Percentiles rank a stretch among this genome's conserved stretches.
Evolutionary conservation across 2,888 invertebrate species (phyloP).

Genomic region (Cheilosia vernalis): DNA sequence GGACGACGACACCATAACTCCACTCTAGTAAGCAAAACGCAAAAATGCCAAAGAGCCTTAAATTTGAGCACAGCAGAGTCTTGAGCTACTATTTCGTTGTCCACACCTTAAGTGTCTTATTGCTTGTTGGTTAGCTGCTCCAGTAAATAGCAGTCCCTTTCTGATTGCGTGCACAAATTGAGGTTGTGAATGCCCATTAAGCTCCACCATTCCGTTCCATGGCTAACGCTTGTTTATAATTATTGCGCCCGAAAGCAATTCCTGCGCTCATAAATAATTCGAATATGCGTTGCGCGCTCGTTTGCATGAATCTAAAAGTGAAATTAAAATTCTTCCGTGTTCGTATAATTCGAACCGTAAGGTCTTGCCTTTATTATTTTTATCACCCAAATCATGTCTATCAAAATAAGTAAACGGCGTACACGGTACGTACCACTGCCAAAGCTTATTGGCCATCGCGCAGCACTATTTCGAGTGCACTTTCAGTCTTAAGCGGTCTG

Average conservation of each 20-base stretch:
- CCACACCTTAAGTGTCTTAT: not conserved
- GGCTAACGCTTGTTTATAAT: slow-evolving; percentile 8
- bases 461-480: slow-evolving; percentile 57
- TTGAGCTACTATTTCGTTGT: not conserved
- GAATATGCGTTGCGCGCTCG: slow-evolving; percentile 29
- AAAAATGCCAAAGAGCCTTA: not conserved
- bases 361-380: slow-evolving; percentile 61
- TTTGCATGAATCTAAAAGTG: slow-evolving; percentile 69
- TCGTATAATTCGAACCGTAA: slow-evolving; percentile 49
- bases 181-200: slow-evolving; percentile 11
- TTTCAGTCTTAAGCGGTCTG: slow-evolving; percentile 60
- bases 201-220: not conserved
- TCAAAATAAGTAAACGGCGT: slow-evolving; percentile 33
- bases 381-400: slow-evolving; percentile 54
- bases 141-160: not conserved
- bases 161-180: not conserved
- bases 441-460: slow-evolving; percentile 8
- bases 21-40: too few relatives aligned
- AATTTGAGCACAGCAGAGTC: not conserved
- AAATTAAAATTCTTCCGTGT: slow-evolving; percentile 74
- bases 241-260: slow-evolving; percentile 9
- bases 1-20: too few relatives aligned
- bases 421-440: slow-evolving; percentile 8
- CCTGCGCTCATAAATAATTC: slow-evolving; percentile 54
- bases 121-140: not conserved